A percentile compares a stretch with the other conserved stretches of the same genome.
Evolutionary conservation across 1,140 invertebrate species (phyloP).

Genomic region (Drosophila yakuba): DNA sequence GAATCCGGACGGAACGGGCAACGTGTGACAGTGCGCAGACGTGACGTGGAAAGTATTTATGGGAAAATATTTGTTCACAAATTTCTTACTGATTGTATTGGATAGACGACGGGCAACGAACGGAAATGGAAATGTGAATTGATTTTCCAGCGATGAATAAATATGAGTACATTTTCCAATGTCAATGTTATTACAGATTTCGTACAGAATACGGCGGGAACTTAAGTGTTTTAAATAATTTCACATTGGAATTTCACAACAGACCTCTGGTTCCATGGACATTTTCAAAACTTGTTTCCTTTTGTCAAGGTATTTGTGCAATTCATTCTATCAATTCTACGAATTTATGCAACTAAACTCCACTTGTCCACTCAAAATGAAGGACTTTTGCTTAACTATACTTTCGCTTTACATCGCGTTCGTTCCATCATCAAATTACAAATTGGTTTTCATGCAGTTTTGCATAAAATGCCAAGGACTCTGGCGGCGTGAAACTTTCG

Average conservation of each 20-base stretch:
- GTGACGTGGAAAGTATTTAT: constrained; percentile 47
- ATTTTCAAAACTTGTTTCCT: neutral
- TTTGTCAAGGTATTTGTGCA: neutral
- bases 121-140: constrained; percentile 29
- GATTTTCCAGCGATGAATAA: constrained; percentile 10
- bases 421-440: constrained; percentile 23
- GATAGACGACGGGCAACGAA: neutral
- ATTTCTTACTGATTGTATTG: constrained; percentile 14
- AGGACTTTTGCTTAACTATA: constrained; percentile 14
- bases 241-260: too few relatives aligned
- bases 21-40: constrained; percentile 34
- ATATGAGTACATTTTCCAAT: constrained; percentile 1
- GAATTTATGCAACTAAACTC: constrained; percentile 3
- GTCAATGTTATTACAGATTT: constrained; percentile 9
- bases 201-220: neutral
- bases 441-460: constrained; percentile 28
- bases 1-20: neutral
- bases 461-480: constrained; percentile 30
- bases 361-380: constrained; percentile 5
- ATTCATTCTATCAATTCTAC: constrained; percentile 3
- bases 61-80: constrained; percentile 37
- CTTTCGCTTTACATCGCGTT: constrained; percentile 12
- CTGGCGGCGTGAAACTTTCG: constrained; percentile 10
- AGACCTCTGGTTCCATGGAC: neutral
- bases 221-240: neutral